Conservation (phyloP, 2,888 invertebrate genomes). For the Xanthorhoe designata region DNA sequence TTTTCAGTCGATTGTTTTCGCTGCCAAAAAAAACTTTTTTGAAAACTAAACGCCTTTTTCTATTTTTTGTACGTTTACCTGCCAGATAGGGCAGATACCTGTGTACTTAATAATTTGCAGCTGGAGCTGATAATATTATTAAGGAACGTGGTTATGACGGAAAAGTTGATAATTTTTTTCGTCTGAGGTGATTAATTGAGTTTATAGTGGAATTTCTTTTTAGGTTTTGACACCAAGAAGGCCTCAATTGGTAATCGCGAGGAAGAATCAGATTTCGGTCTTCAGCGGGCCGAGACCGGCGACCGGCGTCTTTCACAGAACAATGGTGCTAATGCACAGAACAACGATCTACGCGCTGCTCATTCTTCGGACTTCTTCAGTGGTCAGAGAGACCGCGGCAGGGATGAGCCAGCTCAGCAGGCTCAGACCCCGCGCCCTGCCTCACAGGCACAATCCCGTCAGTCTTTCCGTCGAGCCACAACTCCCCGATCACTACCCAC, state of each 20-base stretch:
- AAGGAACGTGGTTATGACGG: background rate
- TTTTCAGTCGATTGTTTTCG: too few species aligned
- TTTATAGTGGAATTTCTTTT: conserved; percentile 10
- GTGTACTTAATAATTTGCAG: background rate
- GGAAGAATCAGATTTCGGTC: conserved; percentile 89
- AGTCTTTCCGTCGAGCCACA: conserved; percentile 70
- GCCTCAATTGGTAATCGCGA: conserved; percentile 80
- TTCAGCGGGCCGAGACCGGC: conserved; percentile 90
- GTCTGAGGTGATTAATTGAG: background rate
- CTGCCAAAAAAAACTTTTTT: background rate
- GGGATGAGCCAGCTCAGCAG: conserved; percentile 63
- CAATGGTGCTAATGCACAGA: conserved; percentile 61
- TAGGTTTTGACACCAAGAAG: conserved; percentile 89
- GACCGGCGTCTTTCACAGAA: conserved; percentile 78
- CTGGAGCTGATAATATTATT: background rate
- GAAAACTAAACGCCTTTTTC: background rate
- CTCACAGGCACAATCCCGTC: conserved; percentile 58
- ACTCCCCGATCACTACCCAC: conserved; percentile 70
- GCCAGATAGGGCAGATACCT: background rate
- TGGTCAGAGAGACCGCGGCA: conserved; percentile 77
- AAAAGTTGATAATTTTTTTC: background rate
- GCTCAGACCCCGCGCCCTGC: conserved; percentile 51
- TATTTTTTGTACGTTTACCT: background rate
- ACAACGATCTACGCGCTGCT: conserved; percentile 88
- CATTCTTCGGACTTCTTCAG: conserved; percentile 92